Percentiles rank a stretch among this genome's conserved stretches.
Conservation (phyloP, 2,888 invertebrate species). For the Notodonta dromedarius region DNA sequence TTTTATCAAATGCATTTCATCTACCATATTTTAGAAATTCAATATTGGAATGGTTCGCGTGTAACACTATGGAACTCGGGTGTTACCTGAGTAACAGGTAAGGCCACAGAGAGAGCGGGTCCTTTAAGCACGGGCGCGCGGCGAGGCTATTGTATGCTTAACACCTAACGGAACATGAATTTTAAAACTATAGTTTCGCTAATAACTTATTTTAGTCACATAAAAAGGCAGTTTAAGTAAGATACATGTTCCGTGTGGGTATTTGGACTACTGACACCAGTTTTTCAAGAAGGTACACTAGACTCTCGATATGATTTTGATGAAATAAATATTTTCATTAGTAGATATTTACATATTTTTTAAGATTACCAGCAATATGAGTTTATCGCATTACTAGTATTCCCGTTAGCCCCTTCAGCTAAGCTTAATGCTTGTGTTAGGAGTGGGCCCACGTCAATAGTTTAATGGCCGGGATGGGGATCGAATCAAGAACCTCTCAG, state of each 20-base stretch:
- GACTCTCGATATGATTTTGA: no score
- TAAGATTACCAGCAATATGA: no score
- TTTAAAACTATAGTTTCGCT: background rate
- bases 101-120: slow-evolving; percentile 1
- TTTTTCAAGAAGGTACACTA: background rate
- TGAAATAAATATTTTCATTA: no score
- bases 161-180: slow-evolving; percentile 3
- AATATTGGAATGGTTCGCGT: background rate
- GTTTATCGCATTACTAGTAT: no score
- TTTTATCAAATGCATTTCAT: background rate
- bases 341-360: no score
- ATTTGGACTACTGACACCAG: background rate
- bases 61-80: background rate
- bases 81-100: background rate
- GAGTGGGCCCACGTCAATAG: no score
- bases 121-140: background rate
- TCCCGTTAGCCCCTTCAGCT: no score
- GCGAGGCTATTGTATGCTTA: slow-evolving; percentile 1
- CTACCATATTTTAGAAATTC: background rate
- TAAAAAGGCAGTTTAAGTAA: background rate
- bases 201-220: slow-evolving; percentile 4
- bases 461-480: no score
- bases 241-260: background rate
- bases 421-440: no score
- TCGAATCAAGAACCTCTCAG: no score